phyloP scores from a whole-genome alignment of 2,888 invertebrate genomes.

The Craniophora ligustri region DNA sequence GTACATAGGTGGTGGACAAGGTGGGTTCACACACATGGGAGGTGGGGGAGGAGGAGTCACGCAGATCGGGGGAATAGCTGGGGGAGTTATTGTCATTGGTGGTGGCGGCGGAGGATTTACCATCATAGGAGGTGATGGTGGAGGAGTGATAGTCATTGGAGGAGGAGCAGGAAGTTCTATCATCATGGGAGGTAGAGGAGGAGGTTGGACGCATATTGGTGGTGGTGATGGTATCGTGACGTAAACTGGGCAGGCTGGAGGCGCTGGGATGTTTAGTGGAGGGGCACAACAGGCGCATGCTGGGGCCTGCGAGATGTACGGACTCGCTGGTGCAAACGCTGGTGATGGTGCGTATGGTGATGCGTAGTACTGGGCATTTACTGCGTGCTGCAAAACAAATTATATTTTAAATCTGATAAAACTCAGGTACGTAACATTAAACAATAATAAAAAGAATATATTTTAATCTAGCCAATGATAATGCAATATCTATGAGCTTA shows the following conservation, averaged over 20 bases:
- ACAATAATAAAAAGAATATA: slow-evolving; percentile 1
- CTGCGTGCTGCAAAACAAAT: slow-evolving; percentile 65
- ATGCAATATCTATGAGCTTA: slow-evolving; percentile 57
- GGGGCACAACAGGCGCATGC: slow-evolving; percentile 55
- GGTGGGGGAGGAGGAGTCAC: slow-evolving; percentile 74
- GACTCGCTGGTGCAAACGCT: slow-evolving; percentile 19
- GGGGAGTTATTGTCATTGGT: slow-evolving; percentile 71
- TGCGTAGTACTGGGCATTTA: slow-evolving; percentile 72
- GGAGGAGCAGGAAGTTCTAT: slow-evolving; percentile 70
- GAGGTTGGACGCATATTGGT: slow-evolving; percentile 68
- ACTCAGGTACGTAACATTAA: background rate
- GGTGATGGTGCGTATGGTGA: slow-evolving; percentile 47
- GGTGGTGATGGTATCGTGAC: slow-evolving; percentile 74
- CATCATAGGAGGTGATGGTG: slow-evolving; percentile 67
- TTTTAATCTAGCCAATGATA: background rate
- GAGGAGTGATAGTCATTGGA: slow-evolving; percentile 71
- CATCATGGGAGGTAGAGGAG: slow-evolving; percentile 67
- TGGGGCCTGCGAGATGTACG: slow-evolving; percentile 50
- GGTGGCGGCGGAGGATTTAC: slow-evolving; percentile 69
- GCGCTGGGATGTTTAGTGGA: slow-evolving; percentile 60
- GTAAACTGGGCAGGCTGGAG: slow-evolving; percentile 69
- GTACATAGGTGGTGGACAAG: slow-evolving; percentile 71
- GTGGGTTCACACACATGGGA: slow-evolving; percentile 72
- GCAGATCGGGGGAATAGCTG: slow-evolving; percentile 70
- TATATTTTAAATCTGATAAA: background rate